phyloP scores from a whole-genome alignment of 2,113 vertebrate species.

The Cygnus buccinator region DNA sequence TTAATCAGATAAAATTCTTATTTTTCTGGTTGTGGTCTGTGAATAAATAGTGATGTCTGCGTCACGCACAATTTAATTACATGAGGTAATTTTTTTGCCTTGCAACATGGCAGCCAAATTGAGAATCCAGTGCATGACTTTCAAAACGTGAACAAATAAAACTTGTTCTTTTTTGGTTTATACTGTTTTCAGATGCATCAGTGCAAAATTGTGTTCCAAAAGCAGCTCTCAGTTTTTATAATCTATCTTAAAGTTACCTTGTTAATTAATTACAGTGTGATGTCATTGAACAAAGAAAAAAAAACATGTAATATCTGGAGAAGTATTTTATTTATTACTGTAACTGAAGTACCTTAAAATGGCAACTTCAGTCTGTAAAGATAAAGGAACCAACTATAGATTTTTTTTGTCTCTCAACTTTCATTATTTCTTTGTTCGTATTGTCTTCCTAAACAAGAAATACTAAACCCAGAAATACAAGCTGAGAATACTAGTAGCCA shows the following conservation, averaged over 20 bases:
- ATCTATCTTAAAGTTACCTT: background rate
- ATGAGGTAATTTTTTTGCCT: background rate
- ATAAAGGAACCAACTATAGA: background rate
- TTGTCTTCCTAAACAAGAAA: background rate
- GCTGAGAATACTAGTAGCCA: background rate
- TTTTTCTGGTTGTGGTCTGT: background rate
- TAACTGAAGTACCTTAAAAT: background rate
- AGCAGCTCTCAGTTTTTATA: background rate
- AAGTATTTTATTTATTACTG: background rate
- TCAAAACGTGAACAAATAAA: background rate
- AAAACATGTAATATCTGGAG: background rate
- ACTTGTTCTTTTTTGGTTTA: background rate
- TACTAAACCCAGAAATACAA: background rate
- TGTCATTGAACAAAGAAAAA: background rate
- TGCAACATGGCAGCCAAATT: background rate
- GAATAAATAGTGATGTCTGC: background rate
- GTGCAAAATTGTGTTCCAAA: background rate
- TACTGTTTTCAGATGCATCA: background rate
- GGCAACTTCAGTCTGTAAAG: background rate
- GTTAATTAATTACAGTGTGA: background rate
- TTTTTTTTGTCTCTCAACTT: background rate
- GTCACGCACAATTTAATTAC: background rate
- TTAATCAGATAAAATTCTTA: background rate
- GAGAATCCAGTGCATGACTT: background rate
- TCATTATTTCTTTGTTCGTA: background rate